Evolutionary conservation across 2,797 vertebrate species (phyloP).

Genomic region (Tangara arthus): DNA sequence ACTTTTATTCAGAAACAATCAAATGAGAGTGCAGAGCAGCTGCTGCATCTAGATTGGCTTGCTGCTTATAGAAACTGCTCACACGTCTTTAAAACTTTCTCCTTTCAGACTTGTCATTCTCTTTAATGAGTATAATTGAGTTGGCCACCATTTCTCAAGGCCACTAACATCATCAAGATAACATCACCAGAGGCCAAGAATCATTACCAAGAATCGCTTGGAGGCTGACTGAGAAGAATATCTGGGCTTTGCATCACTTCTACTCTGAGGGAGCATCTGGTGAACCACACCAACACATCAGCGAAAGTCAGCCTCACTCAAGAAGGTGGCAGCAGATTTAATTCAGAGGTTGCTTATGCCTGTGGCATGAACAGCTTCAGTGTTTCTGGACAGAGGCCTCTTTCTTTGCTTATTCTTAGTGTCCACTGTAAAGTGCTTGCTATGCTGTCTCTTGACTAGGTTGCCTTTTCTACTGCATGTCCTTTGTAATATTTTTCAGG

Average conservation of each 20-base stretch:
- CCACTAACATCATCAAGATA: background rate
- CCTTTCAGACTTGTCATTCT: background rate
- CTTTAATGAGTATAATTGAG: background rate
- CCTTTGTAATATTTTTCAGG: background rate
- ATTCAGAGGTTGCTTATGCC: background rate
- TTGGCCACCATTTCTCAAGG: background rate
- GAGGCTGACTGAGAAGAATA: background rate
- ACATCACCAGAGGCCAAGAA: background rate
- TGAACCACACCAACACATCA: background rate
- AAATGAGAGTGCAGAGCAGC: background rate
- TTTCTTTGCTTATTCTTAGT: background rate
- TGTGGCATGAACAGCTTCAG: accelerated
- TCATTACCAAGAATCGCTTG: background rate
- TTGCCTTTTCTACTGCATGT: background rate
- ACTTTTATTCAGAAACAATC: background rate
- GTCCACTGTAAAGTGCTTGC: background rate
- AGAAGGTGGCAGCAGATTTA: background rate
- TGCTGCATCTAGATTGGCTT: background rate
- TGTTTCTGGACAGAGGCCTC: background rate
- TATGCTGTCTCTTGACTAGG: background rate
- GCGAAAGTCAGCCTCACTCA: background rate
- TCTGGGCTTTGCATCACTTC: background rate
- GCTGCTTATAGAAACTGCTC: background rate
- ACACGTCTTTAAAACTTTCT: background rate
- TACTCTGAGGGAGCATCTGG: background rate